Percentiles rank a stretch among this genome's conserved stretches.
phyloP scores from a whole-genome alignment of 2,113 vertebrate species.

The Ailurus styani region DNA sequence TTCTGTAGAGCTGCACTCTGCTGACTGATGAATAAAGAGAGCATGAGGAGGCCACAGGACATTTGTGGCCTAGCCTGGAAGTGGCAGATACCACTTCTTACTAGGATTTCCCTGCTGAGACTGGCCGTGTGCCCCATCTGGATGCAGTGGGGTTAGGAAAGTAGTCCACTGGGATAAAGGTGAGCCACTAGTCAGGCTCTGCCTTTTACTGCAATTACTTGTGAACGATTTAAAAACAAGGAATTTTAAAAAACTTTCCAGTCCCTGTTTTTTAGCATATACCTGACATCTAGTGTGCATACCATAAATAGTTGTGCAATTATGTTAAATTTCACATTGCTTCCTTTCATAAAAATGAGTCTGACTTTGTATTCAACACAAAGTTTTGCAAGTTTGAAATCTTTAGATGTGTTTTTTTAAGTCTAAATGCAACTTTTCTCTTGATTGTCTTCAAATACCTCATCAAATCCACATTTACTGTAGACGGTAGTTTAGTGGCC shows the following conservation, averaged over 20 bases:
- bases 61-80: not conserved
- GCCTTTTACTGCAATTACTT: rapidly evolving
- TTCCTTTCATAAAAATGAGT: constrained; percentile 41
- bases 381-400: constrained; percentile 21
- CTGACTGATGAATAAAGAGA: not conserved
- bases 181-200: not conserved
- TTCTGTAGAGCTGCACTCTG: not conserved
- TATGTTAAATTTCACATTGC: not conserved
- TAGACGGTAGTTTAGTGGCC: constrained; percentile 24
- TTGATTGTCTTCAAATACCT: constrained; percentile 51
- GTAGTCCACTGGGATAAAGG: rapidly evolving
- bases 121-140: rapidly evolving
- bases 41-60: not conserved
- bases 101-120: not conserved
- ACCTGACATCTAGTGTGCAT: not conserved
- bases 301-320: not conserved
- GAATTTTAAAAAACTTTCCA: not conserved
- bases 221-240: not conserved
- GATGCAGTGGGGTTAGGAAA: not conserved
- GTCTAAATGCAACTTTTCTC: constrained; percentile 46
- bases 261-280: not conserved
- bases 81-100: not conserved
- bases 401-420: not conserved
- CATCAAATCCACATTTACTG: constrained; percentile 35
- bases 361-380: constrained; percentile 1